Percentiles rank a stretch among this genome's conserved stretches.
Evolutionary conservation across 2,113 vertebrate species (phyloP).

Genomic region (Ia io): DNA sequence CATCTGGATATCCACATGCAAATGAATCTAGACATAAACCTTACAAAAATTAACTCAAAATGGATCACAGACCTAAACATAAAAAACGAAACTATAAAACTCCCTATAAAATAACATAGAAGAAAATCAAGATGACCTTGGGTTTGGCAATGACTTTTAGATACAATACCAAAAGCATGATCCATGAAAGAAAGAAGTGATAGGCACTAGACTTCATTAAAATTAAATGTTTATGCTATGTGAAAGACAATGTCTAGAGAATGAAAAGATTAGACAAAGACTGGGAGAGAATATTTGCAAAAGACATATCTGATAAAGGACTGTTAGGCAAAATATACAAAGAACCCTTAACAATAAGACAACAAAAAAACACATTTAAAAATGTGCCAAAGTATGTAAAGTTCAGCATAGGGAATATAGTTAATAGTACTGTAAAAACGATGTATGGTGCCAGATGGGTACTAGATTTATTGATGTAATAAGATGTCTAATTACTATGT

Average conservation of each 20-base stretch:
- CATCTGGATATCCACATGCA: not conserved
- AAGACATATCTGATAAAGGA: not conserved
- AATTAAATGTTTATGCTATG: not conserved
- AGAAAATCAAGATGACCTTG: not conserved
- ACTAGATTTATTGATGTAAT: not conserved
- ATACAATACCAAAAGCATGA: not conserved
- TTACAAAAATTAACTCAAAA: not conserved
- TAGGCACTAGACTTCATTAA: not conserved
- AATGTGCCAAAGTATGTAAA: not conserved
- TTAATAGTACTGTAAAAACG: not conserved
- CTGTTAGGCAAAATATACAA: not conserved
- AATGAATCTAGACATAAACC: not conserved
- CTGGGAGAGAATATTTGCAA: not conserved
- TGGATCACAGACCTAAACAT: not conserved
- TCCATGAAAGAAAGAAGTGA: not conserved
- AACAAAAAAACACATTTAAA: not conserved
- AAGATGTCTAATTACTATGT: not conserved
- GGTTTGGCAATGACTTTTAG: not conserved
- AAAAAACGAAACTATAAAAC: not conserved
- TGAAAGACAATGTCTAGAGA: not conserved
- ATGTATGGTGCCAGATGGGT: not conserved
- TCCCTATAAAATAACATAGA: not conserved
- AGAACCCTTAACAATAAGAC: not conserved
- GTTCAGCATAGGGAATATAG: not conserved
- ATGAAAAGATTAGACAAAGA: not conserved